Base-by-base conservation (phyloP, 1,140 invertebrate genomes). In the Drosophila grimshawi region DNA sequence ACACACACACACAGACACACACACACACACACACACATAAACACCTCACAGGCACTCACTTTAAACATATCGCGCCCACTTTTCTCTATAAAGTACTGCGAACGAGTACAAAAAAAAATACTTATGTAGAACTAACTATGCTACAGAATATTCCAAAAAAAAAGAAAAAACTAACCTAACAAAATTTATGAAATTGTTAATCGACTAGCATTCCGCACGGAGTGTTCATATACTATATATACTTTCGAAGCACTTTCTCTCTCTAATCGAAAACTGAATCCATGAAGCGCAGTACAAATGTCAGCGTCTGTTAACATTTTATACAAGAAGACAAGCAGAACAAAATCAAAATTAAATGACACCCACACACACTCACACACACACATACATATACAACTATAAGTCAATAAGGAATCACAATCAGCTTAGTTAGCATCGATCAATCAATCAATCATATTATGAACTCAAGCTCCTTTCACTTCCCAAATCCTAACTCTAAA, bases 31-130 rank as follows among this genome's bases (percentile, higher is more conserved):
- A 55, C 56, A 46, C 45, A 62, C 27, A 66, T 30, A 57, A 45
- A 41, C 35, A 49, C 57, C 19, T 53, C 49, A 46, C 7, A 39
- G 7, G 8, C 45, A 46, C n/a, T 32, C 59, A 64, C 53, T 35
- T 39, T 53, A 64, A 75, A 86, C 83, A 86, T 88, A 86, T 86
- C 83, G 83, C 83, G 71, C 68, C 66, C 68, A 74, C 62, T 74
- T 67, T 78, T 61, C 76, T 72, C 48, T 73, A 63, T 53, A 32
- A 73, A 29, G 71, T 74, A 62, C 60, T 62, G 69, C 51, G 39
- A 62, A 41, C 45, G 27, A 51, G 66, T 69, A 62, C 71, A 60
- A 73, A 71, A 27, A 27, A 56, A 35, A 48, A 60, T 33, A 39
- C 51, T 30, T 55, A 53, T 46, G 69, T 72, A 72, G 62, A 72